Evolutionary conservation across 1,140 invertebrate species (phyloP).

Genomic region (Coenobita brevimanus): DNA sequence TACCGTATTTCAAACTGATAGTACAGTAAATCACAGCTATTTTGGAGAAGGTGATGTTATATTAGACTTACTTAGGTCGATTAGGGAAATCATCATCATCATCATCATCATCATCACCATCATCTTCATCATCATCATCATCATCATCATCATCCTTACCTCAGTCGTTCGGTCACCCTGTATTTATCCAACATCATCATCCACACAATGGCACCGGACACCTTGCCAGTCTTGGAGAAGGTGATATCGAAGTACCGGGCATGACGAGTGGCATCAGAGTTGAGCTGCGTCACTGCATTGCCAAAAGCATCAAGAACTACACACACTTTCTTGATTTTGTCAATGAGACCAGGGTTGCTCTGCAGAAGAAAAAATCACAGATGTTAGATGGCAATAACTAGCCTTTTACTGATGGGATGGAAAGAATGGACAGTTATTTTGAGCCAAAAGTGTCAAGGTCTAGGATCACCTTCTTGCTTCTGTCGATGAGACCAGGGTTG

Average conservation of each 20-base stretch:
- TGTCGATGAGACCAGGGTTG: constrained; percentile 72
- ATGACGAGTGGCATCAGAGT: constrained; percentile 89
- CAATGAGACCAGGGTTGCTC: constrained; percentile 69
- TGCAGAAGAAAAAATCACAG: background rate
- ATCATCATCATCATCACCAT: no score
- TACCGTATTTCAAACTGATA: no score
- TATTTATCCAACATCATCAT: constrained; percentile 91
- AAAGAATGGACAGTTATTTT: no score
- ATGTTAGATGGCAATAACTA: no score
- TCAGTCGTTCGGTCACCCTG: constrained; percentile 82
- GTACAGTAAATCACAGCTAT: no score
- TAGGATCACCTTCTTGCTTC: constrained; percentile 82
- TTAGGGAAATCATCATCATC: no score
- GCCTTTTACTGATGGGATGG: no score
- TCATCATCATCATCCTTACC: no score
- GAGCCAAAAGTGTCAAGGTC: constrained; percentile 86
- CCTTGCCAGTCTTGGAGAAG: constrained; percentile 87
- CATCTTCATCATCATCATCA: no score
- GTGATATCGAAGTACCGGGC: constrained; percentile 88
- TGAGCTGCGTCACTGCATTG: constrained; percentile 89
- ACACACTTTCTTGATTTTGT: constrained; percentile 82
- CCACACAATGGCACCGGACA: constrained; percentile 89
- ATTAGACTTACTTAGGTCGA: no score
- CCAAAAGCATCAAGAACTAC: constrained; percentile 86
- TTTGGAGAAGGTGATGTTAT: no score